These are phyloP conservation scores for Lasioglossum figueresi DNA, from an alignment of 2,888 invertebrate genomes.

Conservation along the genomic window DNA sequence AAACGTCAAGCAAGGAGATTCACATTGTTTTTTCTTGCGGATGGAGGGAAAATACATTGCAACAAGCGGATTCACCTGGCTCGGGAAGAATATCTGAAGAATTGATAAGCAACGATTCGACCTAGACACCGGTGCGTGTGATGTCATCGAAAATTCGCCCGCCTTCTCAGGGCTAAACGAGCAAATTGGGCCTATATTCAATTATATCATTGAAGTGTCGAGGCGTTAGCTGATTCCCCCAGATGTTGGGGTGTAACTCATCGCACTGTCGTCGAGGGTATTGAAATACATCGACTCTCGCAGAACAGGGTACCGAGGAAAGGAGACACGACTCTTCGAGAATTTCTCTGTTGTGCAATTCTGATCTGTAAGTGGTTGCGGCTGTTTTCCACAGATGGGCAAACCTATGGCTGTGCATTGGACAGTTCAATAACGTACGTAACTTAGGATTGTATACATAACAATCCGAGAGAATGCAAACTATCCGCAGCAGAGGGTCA, in stretches of 20 bases:
- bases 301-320: neutral
- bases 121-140: neutral
- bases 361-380: neutral
- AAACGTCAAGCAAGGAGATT: no score
- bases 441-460: no score
- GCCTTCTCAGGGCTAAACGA: neutral
- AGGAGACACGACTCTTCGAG: neutral
- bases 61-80: no score
- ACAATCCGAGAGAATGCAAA: no score
- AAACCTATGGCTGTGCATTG: neutral
- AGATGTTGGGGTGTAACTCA: neutral
- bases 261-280: neutral
- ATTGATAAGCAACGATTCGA: neutral
- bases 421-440: neutral
- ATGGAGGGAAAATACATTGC: no score
- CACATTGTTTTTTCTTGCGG: no score
- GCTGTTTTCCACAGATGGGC: neutral
- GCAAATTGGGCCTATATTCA: conserved; percentile 2
- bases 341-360: neutral
- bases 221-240: neutral
- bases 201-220: neutral
- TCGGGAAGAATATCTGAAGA: neutral
- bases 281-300: neutral
- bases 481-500: no score
- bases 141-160: neutral